Evolutionary conservation across 2,797 vertebrate species (phyloP), one percentile per base, ranked within the genome.

Genomic region (Erpetoichthys calabaricus): DNA sequence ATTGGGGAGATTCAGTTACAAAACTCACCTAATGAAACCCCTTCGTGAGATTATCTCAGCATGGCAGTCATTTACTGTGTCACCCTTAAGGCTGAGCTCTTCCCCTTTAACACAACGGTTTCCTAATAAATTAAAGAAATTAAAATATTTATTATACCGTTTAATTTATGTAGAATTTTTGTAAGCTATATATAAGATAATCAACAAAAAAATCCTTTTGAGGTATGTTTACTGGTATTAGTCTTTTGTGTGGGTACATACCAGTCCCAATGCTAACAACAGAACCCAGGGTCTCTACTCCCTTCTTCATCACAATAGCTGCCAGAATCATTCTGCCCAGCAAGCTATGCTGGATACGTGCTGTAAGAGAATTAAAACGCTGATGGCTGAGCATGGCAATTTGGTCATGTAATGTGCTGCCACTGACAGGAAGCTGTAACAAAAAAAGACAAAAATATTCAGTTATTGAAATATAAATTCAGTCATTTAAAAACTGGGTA

Each of bases 91-190:
- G 74, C 96, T 99, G 60, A 99, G 79, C 62, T 97, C 94, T 65
- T 98, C 96, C 42, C 95, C 96, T 68, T 98, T 98, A 61, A 99
- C 94, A 1, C 95, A 99, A 49, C 96, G 93, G 62, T 98, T 99
- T 46, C 96, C 95, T 98, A 66, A 7, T 56, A 46, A 58, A 5
- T 49, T 7, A 8, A 51, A 55, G 57, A 50, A 5, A 42, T 9
- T 25, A 25, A 25, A 25, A 25, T 25, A 25, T 25, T 25, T 25
- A 25, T 2, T 25, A 25, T 25, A 25, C 25, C 2, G 2, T 25
- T 25, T 25, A 25, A 25, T 25, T 25, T 25, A 25, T 25, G 25
- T 25, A 25, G 25, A 25, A 25, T 25, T 25, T 25, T 25, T 25
- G 25, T 25, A 25, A 25, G 25, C 25, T 25, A 25, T 25, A 25